phyloP scores from a whole-genome alignment of 2,797 vertebrate genomes.

The Apodemus agrarius region DNA sequence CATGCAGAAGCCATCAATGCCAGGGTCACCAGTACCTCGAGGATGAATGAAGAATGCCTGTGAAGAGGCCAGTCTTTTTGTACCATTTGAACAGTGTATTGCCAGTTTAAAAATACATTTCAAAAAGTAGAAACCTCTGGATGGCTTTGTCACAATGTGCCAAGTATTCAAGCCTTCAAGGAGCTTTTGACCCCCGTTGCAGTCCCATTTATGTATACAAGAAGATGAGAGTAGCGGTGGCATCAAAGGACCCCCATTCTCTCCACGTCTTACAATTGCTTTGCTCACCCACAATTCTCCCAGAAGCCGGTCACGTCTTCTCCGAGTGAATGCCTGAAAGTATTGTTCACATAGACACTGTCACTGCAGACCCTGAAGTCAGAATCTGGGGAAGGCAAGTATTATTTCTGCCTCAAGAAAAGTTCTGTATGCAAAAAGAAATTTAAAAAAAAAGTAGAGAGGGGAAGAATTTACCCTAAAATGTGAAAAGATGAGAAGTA shows the following conservation, averaged over 20 bases:
- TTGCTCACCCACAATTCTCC: background rate
- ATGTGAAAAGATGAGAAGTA: background rate
- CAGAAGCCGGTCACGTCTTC: background rate
- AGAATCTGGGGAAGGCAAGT: conserved; percentile 14
- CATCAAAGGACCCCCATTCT: background rate
- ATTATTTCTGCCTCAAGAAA: background rate
- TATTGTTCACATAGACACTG: background rate
- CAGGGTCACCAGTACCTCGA: background rate
- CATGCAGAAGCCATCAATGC: background rate
- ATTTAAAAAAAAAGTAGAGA: background rate
- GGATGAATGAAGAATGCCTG: background rate
- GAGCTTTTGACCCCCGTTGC: background rate
- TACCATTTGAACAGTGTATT: background rate
- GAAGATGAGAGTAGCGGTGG: background rate
- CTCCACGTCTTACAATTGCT: background rate
- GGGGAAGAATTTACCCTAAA: background rate
- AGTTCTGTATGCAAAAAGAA: conserved; percentile 19
- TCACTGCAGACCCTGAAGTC: background rate
- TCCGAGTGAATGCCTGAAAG: background rate
- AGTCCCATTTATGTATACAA: background rate
- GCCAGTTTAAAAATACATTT: background rate
- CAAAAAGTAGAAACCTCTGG: background rate
- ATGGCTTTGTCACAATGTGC: background rate
- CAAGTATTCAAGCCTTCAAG: background rate
- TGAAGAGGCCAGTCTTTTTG: background rate